These are phyloP conservation scores for Alouatta palliata DNA, from an alignment of 2,113 vertebrate genomes.

Conservation along the genomic window DNA sequence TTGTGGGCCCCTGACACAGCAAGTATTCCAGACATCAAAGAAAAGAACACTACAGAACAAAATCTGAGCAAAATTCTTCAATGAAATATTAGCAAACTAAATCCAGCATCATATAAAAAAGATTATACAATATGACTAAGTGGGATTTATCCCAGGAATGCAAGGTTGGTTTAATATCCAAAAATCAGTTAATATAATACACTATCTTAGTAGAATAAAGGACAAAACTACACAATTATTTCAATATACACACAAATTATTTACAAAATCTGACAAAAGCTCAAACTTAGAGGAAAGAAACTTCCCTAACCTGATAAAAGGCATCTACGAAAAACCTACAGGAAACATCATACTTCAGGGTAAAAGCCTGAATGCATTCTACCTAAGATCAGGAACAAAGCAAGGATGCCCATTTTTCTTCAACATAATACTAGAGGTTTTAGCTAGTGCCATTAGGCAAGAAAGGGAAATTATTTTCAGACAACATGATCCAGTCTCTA, in stretches of 20 bases:
- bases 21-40: neutral
- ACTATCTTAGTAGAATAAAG: neutral
- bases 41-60: neutral
- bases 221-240: neutral
- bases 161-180: constrained; percentile 3
- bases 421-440: neutral
- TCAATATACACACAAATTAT: neutral
- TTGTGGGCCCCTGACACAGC: neutral
- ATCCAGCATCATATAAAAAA: neutral
- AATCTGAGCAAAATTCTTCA: constrained; percentile 18
- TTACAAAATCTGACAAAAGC: neutral
- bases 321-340: neutral
- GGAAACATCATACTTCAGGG: neutral
- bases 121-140: neutral
- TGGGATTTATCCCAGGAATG: neutral
- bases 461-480: neutral
- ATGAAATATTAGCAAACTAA: neutral
- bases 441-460: neutral
- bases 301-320: constrained; percentile 1
- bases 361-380: neutral
- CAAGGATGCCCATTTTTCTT: neutral
- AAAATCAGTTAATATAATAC: neutral
- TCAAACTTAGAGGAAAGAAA: constrained; percentile 1
- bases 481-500: neutral
- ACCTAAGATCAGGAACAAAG: neutral